phyloP scores from a whole-genome alignment of 2,888 invertebrate species.

The Stenotaenia linearis region DNA sequence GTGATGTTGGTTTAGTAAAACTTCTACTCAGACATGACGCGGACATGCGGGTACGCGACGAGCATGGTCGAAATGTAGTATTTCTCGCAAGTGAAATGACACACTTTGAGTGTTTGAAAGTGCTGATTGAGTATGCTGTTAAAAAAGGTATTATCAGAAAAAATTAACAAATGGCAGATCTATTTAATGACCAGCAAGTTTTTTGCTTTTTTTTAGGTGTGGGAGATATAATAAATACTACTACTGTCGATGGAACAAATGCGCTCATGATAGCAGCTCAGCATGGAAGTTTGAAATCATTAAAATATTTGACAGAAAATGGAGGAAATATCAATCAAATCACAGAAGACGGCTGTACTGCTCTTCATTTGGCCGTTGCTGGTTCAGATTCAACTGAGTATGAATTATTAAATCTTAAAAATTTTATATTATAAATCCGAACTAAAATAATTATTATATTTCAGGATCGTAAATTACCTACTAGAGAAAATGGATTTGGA shows the following conservation, averaged over 20 bases:
- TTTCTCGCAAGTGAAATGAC: neutral
- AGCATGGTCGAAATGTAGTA: neutral
- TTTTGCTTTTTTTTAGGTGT: neutral
- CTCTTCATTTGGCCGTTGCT: slow-evolving; percentile 1
- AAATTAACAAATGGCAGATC: neutral
- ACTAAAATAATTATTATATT: neutral
- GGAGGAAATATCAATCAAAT: neutral
- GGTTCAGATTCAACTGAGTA: neutral
- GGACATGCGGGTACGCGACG: neutral
- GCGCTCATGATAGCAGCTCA: neutral
- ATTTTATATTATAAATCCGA: neutral
- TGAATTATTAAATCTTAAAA: neutral
- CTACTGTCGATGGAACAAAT: neutral
- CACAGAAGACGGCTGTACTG: neutral
- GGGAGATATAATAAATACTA: neutral
- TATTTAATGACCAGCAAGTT: neutral
- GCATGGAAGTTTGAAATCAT: neutral
- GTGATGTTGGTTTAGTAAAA: neutral
- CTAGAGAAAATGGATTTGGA: neutral
- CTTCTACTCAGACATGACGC: neutral
- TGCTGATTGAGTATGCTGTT: neutral
- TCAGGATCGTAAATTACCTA: neutral
- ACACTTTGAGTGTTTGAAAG: neutral
- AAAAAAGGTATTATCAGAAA: neutral
- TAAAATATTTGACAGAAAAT: neutral